Conservation (phyloP, 2,113 vertebrate species). For the Mesitornis unicolor region DNA sequence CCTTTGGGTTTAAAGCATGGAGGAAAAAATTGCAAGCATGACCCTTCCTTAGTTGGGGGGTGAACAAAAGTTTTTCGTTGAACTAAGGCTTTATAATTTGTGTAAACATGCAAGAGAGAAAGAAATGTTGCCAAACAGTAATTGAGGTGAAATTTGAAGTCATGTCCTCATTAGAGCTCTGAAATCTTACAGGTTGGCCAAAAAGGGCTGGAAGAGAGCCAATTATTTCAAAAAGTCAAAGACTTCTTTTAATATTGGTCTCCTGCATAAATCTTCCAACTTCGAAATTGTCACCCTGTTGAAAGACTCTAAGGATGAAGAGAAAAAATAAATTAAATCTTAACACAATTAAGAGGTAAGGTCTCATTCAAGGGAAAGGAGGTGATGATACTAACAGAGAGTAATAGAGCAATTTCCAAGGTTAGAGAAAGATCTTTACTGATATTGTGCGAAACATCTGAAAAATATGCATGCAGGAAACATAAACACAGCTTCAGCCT, state of each 20-base stretch:
- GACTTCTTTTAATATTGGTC: background rate
- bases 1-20: slow-evolving; percentile 61
- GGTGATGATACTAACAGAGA: background rate
- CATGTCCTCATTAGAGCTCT: background rate
- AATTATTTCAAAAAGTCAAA: background rate
- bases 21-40: slow-evolving; percentile 62
- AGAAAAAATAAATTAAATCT: background rate
- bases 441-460: background rate
- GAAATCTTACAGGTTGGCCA: background rate
- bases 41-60: background rate
- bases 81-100: slow-evolving; percentile 25
- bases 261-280: background rate
- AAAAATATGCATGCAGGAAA: background rate
- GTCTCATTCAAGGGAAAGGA: background rate
- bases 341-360: background rate
- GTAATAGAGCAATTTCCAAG: background rate
- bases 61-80: slow-evolving; percentile 1
- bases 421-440: background rate
- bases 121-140: background rate
- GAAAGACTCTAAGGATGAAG: background rate
- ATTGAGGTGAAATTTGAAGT: slow-evolving; percentile 42
- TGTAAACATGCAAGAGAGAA: slow-evolving; percentile 37
- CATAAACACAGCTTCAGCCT: background rate
- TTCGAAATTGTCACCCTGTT: background rate
- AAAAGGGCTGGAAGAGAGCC: background rate